Conservation (phyloP, 2,113 vertebrate genomes). For the Thunnus maccoyii region DNA sequence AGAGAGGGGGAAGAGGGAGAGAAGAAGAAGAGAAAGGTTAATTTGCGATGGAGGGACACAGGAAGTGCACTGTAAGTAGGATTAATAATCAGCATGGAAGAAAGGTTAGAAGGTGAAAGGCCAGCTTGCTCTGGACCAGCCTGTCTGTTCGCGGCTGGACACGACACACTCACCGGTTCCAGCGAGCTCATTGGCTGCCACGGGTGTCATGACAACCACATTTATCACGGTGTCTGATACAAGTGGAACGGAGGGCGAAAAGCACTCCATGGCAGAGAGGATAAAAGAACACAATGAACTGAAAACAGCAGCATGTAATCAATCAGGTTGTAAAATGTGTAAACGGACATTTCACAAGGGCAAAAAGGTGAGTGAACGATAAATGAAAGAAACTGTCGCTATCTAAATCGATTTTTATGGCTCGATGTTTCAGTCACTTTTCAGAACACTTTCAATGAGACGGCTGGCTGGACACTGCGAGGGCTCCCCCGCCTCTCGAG, state of each 20-base stretch:
- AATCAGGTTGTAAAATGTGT: slow-evolving; percentile 57
- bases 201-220: slow-evolving; percentile 62
- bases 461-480: slow-evolving; percentile 35
- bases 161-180: slow-evolving; percentile 20
- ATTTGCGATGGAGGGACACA: slow-evolving; percentile 74
- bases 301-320: slow-evolving; percentile 63
- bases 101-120: slow-evolving; percentile 74
- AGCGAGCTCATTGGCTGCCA: slow-evolving; percentile 48
- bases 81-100: slow-evolving; percentile 76
- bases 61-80: slow-evolving; percentile 71
- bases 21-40: slow-evolving; percentile 76
- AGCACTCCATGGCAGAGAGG: neutral
- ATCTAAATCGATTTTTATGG: slow-evolving; percentile 59
- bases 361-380: slow-evolving; percentile 51
- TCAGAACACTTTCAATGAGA: slow-evolving; percentile 43
- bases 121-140: slow-evolving; percentile 32
- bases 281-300: slow-evolving; percentile 46
- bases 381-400: slow-evolving; percentile 59
- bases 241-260: slow-evolving; percentile 12
- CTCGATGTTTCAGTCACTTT: slow-evolving; percentile 43
- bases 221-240: slow-evolving; percentile 48
- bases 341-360: slow-evolving; percentile 57
- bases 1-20: slow-evolving; percentile 33
- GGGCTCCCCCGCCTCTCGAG: slow-evolving; percentile 3
- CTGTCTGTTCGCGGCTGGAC: slow-evolving; percentile 34